Evolutionary conservation across 2,888 invertebrate genomes (phyloP).

Genomic region (Brassicogethes aeneus): DNA sequence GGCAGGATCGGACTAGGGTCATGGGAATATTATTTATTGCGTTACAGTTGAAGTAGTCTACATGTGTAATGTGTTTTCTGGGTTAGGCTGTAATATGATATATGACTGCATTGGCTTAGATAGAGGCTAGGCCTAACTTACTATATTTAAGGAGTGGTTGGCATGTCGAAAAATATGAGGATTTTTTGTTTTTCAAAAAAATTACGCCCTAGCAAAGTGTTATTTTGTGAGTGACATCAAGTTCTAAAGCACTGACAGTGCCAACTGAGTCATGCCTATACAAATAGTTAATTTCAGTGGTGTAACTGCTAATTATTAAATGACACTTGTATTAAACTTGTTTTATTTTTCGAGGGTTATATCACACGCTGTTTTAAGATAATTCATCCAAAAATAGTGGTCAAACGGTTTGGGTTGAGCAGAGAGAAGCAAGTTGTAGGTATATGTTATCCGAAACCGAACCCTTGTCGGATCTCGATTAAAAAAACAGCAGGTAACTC

Average conservation of each 20-base stretch:
- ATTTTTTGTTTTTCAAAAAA: slow-evolving; percentile 10
- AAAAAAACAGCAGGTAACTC: background rate
- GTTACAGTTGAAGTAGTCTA: slow-evolving; percentile 23
- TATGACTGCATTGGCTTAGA: slow-evolving; percentile 21
- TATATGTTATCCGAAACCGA: background rate
- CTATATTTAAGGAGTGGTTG: slow-evolving; percentile 21
- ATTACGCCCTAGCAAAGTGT: slow-evolving; percentile 16
- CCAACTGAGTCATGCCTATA: too few relatives aligned
- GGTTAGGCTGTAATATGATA: slow-evolving; percentile 30
- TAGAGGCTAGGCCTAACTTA: slow-evolving; percentile 17
- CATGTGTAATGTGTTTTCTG: slow-evolving; percentile 27
- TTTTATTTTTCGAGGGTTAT: too few relatives aligned
- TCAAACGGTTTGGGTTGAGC: too few relatives aligned
- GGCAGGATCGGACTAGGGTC: slow-evolving; percentile 14
- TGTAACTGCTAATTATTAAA: too few relatives aligned
- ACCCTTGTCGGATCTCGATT: background rate
- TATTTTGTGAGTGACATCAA: too few relatives aligned
- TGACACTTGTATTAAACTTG: too few relatives aligned
- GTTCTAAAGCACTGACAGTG: too few relatives aligned
- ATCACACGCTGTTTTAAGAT: too few relatives aligned
- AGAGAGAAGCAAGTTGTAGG: too few relatives aligned
- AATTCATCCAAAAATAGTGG: too few relatives aligned
- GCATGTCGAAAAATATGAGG: slow-evolving; percentile 26
- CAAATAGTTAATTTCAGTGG: too few relatives aligned
- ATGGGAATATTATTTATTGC: slow-evolving; percentile 24